Percentiles rank a stretch among this genome's conserved stretches.
phyloP scores from a whole-genome alignment of 2,888 invertebrate genomes.

The Drymonia ruficornis region DNA sequence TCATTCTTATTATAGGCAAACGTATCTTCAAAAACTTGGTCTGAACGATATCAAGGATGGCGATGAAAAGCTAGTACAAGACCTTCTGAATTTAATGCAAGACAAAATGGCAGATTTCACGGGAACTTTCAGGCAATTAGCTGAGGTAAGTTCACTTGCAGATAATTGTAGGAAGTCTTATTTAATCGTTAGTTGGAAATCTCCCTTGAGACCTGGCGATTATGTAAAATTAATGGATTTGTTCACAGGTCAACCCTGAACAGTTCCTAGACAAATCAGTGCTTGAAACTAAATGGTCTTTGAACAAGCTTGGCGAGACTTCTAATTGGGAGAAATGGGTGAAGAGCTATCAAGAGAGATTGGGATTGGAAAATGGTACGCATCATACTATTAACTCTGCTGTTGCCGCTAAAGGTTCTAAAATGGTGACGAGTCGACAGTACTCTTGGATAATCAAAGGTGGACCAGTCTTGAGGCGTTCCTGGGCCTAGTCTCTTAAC shows the following conservation, averaged over 20 bases:
- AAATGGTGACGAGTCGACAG: no score
- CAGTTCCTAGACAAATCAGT: conserved; percentile 52
- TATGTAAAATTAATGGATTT: neutral
- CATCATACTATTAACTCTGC: neutral
- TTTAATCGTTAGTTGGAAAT: no score
- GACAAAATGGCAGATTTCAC: conserved; percentile 68
- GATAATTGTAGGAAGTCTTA: no score
- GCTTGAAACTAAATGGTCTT: conserved; percentile 74
- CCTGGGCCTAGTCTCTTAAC: no score
- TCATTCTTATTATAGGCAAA: conserved; percentile 44
- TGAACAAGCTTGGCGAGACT: conserved; percentile 62
- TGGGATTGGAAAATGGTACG: conserved; percentile 59
- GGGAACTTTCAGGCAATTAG: conserved; percentile 68
- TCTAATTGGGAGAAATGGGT: conserved; percentile 68
- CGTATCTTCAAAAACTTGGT: conserved; percentile 59
- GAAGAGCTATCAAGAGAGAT: conserved; percentile 57
- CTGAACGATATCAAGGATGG: conserved; percentile 53
- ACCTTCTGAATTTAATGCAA: conserved; percentile 64
- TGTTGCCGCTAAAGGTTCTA: no score
- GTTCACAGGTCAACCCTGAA: conserved; percentile 54
- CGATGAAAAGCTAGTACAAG: conserved; percentile 57
- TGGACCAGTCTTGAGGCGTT: no score
- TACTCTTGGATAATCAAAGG: no score
- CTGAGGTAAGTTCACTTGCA: conserved; percentile 53
- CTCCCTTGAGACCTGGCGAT: no score